Evolutionary conservation across 2,888 invertebrate genomes (phyloP), one percentile per base, ranked within the genome.

Genomic region (Meandrusa payeni): DNA sequence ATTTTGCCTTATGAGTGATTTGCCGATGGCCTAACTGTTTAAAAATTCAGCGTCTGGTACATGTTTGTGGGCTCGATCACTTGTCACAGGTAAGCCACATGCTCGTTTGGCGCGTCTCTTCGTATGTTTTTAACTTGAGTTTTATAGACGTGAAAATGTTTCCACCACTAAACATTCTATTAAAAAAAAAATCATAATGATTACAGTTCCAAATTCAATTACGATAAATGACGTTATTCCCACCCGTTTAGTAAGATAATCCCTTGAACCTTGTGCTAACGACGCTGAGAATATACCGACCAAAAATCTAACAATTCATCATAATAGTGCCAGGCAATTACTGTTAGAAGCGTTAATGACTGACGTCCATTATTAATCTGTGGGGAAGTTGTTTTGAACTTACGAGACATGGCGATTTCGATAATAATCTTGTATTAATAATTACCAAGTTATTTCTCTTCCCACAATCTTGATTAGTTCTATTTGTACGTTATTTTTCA

Each of bases 391-490:
- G 83, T 85, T 85, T 79, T 74, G 70, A 69, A 63, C 62, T 60
- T 64, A 69, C 75, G 74, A 77, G 78, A 78, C 78, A 76, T 70
- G 77, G 74, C 68, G 66, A 78, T 81, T 81, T 72, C 64, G 86
- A 87, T 86, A 83, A 77, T 80, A 78, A 86, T 86, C 86, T 85
- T 78, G 78, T 83, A 80, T 72, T 78, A 76, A 83, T 86, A 85
- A 83, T 87, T 80, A 85, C 81, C 70, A 64, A 71, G 64, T 77
- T 76, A 78, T 83, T 78, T 72, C 66, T 76, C 75, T 76, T 78
- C 71, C 65, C 72, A 76, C 76, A 76, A 85, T 82, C 83, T 82
- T 80, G 81, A 85, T 83, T 69, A 67, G 57, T 60, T 66, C 69
- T 78, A 76, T 85, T 85, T 82, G 78, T 85, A 76, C 62, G 75